phyloP scores from a whole-genome alignment of 2,888 invertebrate species.

The Cotesia congregata region DNA sequence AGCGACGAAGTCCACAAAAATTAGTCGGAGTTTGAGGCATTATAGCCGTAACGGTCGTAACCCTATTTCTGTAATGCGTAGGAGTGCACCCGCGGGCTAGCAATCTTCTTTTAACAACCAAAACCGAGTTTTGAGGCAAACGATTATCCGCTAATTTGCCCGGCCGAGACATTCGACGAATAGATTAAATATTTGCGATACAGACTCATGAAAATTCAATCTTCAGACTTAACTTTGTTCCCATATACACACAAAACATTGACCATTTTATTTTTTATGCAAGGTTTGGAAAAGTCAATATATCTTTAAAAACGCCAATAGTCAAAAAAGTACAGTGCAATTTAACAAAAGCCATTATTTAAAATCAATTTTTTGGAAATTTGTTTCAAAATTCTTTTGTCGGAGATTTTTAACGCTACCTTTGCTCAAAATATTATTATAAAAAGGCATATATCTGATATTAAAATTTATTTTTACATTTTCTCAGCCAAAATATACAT shows the following conservation, averaged over 20 bases:
- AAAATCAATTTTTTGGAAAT: no score
- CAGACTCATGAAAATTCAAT: neutral
- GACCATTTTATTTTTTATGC: neutral
- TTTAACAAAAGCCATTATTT: no score
- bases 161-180: neutral
- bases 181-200: neutral
- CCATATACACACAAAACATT: neutral
- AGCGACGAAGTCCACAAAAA: constrained; percentile 27
- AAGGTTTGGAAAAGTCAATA: no score
- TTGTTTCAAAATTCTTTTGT: no score
- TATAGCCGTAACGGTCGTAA: constrained; percentile 17
- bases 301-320: no score
- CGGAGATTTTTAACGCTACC: no score
- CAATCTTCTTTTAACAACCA: constrained; percentile 3
- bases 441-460: no score
- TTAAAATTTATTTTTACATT: no score
- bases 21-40: constrained; percentile 17
- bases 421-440: no score
- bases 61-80: constrained; percentile 19
- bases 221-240: neutral
- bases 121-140: neutral
- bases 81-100: constrained; percentile 20
- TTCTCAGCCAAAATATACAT: no score
- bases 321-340: no score
- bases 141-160: neutral